Percentiles rank a stretch among this genome's conserved stretches.
phyloP scores from a whole-genome alignment of 2,888 invertebrate species.

The Tipula vernalis region DNA sequence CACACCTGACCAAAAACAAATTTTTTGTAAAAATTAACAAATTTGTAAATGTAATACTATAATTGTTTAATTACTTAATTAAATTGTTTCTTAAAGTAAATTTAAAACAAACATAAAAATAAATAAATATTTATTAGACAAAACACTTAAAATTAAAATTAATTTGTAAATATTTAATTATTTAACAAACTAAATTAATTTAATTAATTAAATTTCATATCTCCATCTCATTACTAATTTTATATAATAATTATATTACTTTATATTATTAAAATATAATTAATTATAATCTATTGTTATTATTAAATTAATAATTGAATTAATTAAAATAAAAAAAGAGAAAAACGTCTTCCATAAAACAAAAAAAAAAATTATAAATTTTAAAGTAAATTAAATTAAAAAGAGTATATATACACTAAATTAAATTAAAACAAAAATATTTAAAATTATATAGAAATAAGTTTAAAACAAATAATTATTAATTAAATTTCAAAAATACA shows the following conservation, averaged over 20 bases:
- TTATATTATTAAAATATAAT: neutral
- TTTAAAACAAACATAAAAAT: neutral
- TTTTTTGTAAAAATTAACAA: neutral
- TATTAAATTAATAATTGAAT: neutral
- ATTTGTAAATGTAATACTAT: neutral
- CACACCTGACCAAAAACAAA: neutral
- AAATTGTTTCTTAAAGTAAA: neutral
- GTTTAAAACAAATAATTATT: neutral
- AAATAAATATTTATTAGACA: neutral
- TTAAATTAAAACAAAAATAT: neutral
- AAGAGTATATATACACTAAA: neutral
- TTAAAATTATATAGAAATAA: neutral
- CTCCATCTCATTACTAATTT: neutral
- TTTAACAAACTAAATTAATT: neutral
- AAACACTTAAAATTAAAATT: neutral
- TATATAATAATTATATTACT: neutral
- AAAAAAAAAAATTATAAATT: neutral
- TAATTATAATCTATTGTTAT: constrained; percentile 4
- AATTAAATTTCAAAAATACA: neutral
- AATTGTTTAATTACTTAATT: neutral
- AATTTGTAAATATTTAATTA: neutral
- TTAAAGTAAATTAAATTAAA: neutral
- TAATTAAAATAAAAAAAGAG: neutral
- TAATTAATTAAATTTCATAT: neutral
- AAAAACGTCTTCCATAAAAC: neutral